Evolutionary conservation across 2,113 vertebrate species (phyloP).

Genomic region (Amia ocellicauda): DNA sequence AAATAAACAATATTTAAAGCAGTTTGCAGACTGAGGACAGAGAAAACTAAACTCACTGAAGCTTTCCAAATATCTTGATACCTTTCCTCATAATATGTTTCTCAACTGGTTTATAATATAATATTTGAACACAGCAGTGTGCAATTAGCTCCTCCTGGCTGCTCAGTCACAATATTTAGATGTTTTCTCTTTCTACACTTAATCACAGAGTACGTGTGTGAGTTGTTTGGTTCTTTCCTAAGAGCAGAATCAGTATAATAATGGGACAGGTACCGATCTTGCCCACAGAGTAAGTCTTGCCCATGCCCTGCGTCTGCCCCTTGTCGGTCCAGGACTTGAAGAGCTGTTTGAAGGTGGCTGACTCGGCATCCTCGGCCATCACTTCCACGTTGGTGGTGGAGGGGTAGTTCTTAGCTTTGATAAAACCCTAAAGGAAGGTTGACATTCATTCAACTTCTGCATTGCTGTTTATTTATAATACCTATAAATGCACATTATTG

Average conservation of each 20-base stretch:
- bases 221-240: too few species aligned
- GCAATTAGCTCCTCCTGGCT: not conserved
- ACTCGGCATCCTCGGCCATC: constrained; percentile 80
- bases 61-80: too few species aligned
- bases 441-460: too few species aligned
- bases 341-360: constrained; percentile 84
- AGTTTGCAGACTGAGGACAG: not conserved
- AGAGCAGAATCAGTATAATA: too few species aligned
- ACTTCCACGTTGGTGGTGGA: constrained; percentile 74
- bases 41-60: too few species aligned
- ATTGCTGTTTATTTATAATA: too few species aligned
- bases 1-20: not conserved
- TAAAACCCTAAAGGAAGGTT: constrained; percentile 68
- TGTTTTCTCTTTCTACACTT: too few species aligned
- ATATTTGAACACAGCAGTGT: not conserved
- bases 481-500: too few species aligned
- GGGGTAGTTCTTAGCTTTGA: constrained; percentile 85
- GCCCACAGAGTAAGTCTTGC: constrained; percentile 61
- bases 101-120: not conserved
- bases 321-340: constrained; percentile 81
- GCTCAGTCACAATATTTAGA: too few species aligned
- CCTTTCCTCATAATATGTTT: too few species aligned
- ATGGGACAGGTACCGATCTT: constrained; percentile 76
- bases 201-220: too few species aligned
- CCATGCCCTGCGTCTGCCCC: constrained; percentile 68